A percentile compares a stretch with the other conserved stretches of the same genome.
Conservation (phyloP, 2,113 vertebrate genomes). For the Triplophysa tibetana region DNA sequence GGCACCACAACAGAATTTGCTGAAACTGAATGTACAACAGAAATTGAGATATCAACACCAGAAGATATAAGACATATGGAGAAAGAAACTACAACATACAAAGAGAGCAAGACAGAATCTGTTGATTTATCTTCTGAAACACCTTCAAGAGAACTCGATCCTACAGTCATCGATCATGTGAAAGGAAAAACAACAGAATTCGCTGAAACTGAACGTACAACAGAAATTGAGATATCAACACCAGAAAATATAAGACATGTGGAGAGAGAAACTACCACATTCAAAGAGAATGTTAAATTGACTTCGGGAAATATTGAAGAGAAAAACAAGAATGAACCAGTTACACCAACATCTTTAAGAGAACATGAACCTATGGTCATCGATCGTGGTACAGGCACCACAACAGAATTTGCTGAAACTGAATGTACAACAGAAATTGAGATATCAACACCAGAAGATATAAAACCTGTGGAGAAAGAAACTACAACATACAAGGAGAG, state of each 20-base stretch:
- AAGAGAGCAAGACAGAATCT: too few species aligned
- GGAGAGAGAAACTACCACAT: not conserved
- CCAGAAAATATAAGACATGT: not conserved
- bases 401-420: not conserved
- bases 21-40: too few species aligned
- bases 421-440: slow-evolving; percentile 1
- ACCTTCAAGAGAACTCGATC: not conserved
- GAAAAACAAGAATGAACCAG: not conserved
- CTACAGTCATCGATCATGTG: not conserved
- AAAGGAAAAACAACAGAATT: not conserved
- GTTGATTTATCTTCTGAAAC: too few species aligned
- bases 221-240: not conserved
- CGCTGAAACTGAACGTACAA: slow-evolving; percentile 9
- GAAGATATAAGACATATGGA: too few species aligned
- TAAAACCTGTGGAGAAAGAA: not conserved
- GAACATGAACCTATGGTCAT: not conserved
- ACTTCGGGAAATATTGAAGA: not conserved
- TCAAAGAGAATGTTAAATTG: not conserved
- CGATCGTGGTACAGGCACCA: not conserved
- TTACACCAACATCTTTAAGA: not conserved
- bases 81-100: too few species aligned
- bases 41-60: too few species aligned
- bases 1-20: too few species aligned
- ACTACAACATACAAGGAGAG: not conserved
- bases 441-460: not conserved